Conservation (phyloP, 2,113 vertebrate genomes). For the Lophotis ruficrista region DNA sequence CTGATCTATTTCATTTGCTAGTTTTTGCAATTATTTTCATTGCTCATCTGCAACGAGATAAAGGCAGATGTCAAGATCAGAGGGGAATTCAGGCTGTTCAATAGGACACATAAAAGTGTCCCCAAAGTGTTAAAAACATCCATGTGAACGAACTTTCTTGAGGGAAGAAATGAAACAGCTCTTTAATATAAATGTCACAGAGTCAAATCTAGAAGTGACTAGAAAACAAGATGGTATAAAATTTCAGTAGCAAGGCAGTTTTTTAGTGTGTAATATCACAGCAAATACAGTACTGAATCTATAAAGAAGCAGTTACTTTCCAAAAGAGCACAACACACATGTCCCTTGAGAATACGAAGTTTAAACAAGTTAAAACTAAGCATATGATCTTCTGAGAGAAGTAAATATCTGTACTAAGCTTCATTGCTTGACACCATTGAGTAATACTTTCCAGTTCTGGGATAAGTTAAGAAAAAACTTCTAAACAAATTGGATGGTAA, state of each 20-base stretch:
- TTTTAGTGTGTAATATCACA: not conserved
- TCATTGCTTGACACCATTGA: not conserved
- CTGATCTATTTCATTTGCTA: not conserved
- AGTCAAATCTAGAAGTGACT: not conserved
- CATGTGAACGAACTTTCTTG: not conserved
- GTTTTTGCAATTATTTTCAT: not conserved
- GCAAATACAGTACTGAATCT: not conserved
- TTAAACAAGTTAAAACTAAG: not conserved
- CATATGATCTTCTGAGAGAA: not conserved
- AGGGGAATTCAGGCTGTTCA: not conserved
- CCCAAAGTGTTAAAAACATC: not conserved
- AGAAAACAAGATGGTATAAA: not conserved
- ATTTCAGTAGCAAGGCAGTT: not conserved
- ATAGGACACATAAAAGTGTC: not conserved
- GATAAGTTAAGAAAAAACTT: not conserved
- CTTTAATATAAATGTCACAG: not conserved
- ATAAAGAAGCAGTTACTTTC: not conserved
- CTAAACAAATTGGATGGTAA: not conserved
- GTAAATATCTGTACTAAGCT: not conserved
- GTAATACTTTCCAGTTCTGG: not conserved
- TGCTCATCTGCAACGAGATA: not conserved
- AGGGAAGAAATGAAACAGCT: not conserved
- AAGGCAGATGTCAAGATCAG: not conserved
- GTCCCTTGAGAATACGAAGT: not conserved
- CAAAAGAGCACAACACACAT: not conserved